Conservation (phyloP, 2,797 vertebrate species). For the Clarias pachynema region DNA sequence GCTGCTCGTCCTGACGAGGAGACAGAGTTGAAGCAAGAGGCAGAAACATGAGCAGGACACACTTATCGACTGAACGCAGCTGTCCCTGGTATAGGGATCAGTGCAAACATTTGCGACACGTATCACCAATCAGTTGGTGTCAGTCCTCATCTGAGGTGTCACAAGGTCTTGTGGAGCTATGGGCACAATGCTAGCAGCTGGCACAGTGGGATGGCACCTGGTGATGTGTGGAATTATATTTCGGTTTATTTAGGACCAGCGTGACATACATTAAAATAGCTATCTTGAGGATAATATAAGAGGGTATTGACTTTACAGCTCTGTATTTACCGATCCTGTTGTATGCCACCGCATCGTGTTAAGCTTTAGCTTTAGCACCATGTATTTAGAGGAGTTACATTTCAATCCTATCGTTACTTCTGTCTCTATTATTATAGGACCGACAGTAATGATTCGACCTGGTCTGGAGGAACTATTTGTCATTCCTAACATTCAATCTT, state of each 20-base stretch:
- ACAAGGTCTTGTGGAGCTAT: constrained; percentile 14
- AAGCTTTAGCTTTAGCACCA: background rate
- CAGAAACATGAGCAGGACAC: constrained; percentile 12
- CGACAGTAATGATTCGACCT: too few species aligned
- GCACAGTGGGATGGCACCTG: background rate
- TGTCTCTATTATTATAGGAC: too few species aligned
- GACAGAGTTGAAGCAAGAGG: constrained; percentile 24
- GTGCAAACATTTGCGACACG: constrained; percentile 37
- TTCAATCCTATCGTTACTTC: too few species aligned
- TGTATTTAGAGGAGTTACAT: background rate
- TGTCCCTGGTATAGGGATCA: constrained; percentile 7
- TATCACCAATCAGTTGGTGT: constrained; percentile 26
- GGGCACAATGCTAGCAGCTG: constrained; percentile 8
- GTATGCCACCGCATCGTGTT: background rate
- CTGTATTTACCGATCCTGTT: background rate
- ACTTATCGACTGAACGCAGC: constrained; percentile 40
- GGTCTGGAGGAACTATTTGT: too few species aligned
- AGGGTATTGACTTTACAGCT: background rate
- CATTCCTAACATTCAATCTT: background rate
- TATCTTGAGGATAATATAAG: background rate
- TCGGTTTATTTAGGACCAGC: constrained; percentile 6
- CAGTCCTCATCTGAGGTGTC: constrained; percentile 41
- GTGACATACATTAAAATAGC: constrained; percentile 11
- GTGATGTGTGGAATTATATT: background rate
- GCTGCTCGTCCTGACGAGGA: constrained; percentile 3